phyloP scores from a whole-genome alignment of 2,113 vertebrate genomes.

The Xerus inauris region DNA sequence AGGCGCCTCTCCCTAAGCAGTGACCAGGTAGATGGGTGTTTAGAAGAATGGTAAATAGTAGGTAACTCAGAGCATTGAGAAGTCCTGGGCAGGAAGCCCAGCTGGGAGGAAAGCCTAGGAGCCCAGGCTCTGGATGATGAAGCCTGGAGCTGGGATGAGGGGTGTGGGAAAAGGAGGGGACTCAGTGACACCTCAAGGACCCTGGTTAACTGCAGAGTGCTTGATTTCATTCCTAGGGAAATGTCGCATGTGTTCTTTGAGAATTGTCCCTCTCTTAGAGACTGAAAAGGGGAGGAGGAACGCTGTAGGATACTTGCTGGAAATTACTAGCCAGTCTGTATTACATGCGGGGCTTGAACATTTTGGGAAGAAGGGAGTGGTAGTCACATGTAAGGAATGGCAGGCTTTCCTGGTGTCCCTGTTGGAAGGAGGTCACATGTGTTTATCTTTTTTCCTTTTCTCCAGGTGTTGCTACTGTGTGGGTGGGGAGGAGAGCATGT shows the following conservation, averaged over 20 bases:
- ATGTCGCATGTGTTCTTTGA: not conserved
- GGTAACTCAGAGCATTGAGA: not conserved
- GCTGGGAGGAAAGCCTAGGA: too few species aligned
- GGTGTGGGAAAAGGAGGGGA: not conserved
- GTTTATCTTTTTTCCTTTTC: too few species aligned
- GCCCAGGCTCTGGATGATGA: not conserved
- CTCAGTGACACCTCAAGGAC: not conserved
- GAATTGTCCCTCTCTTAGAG: not conserved
- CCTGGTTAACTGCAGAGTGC: not conserved
- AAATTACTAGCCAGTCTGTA: not conserved
- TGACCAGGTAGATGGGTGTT: not conserved
- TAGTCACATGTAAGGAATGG: too few species aligned
- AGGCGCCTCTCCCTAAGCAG: not conserved
- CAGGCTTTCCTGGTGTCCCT: too few species aligned
- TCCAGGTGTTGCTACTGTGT: too few species aligned
- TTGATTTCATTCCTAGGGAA: not conserved
- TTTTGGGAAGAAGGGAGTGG: too few species aligned
- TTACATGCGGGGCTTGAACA: not conserved
- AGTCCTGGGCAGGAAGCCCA: not conserved
- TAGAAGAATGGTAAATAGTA: not conserved
- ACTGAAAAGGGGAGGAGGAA: too few species aligned
- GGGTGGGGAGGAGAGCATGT: not conserved
- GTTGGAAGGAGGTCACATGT: too few species aligned
- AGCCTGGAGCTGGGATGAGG: not conserved
- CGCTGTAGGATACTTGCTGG: not conserved